phyloP scores from a whole-genome alignment of 2,797 vertebrate genomes.

The Acanthopagrus latus region DNA sequence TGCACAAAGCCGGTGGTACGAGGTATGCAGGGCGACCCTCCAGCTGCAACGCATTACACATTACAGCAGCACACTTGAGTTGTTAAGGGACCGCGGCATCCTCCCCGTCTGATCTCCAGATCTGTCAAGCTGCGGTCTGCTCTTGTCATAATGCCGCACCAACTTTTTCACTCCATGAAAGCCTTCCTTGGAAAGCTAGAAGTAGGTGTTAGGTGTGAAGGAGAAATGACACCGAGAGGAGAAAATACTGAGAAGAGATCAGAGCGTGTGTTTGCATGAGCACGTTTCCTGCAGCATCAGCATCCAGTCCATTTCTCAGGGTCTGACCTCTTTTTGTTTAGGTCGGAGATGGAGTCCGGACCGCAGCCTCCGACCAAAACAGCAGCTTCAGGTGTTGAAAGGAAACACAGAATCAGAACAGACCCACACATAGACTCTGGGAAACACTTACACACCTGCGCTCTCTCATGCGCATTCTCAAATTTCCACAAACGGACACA shows the following conservation, averaged over 20 bases:
- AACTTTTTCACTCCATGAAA: slow-evolving; percentile 61
- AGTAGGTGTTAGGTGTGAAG: slow-evolving; percentile 58
- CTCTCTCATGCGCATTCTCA: slow-evolving; percentile 55
- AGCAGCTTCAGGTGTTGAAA: slow-evolving; percentile 36
- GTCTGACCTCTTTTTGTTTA: slow-evolving; percentile 10
- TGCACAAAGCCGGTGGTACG: slow-evolving; percentile 45
- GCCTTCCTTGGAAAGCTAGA: slow-evolving; percentile 53
- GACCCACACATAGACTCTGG: not conserved
- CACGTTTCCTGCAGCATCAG: slow-evolving; percentile 6
- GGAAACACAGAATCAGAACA: slow-evolving; percentile 34
- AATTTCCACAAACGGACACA: slow-evolving; percentile 70
- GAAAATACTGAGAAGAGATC: slow-evolving; percentile 49
- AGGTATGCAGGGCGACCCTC: slow-evolving; percentile 49
- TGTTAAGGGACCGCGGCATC: slow-evolving; percentile 67
- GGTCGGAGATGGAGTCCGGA: slow-evolving; percentile 37
- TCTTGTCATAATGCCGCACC: slow-evolving; percentile 61
- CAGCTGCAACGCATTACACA: slow-evolving; percentile 71
- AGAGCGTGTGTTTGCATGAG: slow-evolving; percentile 19
- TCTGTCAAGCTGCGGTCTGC: slow-evolving; percentile 65
- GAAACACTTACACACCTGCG: slow-evolving; percentile 62
- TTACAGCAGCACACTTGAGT: slow-evolving; percentile 57
- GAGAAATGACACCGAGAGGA: slow-evolving; percentile 50
- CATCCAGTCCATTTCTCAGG: slow-evolving; percentile 16
- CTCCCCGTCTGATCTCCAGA: slow-evolving; percentile 69
- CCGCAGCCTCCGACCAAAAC: slow-evolving; percentile 26